A percentile compares a stretch with the other conserved stretches of the same genome.
These are phyloP conservation scores for Platalea minor DNA, from an alignment of 2,797 vertebrate species.

Conservation along the genomic window DNA sequence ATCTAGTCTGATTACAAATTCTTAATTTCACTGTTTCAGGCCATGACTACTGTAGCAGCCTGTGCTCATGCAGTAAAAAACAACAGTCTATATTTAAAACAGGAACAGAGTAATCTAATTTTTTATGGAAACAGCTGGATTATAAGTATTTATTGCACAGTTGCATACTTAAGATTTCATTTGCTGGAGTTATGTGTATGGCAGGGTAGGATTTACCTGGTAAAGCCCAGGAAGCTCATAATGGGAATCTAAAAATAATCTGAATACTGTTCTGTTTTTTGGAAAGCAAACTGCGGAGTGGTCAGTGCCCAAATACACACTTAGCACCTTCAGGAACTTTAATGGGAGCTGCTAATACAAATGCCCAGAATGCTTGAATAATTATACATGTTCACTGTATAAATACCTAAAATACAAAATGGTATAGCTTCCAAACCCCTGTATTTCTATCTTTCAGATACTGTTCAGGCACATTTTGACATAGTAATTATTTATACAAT, in stretches of 20 bases:
- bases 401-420: neutral
- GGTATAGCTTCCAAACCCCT: neutral
- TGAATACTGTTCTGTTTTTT: neutral
- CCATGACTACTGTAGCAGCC: neutral
- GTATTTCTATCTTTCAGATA: neutral
- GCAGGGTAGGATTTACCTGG: neutral
- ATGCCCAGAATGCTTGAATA: neutral
- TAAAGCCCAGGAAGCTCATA: neutral
- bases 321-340: neutral
- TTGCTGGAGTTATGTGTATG: neutral
- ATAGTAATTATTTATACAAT: slow-evolving; percentile 25
- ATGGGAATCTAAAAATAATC: neutral
- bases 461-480: neutral
- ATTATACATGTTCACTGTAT: neutral
- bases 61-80: neutral
- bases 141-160: neutral
- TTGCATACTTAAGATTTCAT: neutral
- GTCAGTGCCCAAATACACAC: neutral
- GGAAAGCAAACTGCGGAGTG: neutral
- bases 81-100: neutral
- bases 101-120: neutral
- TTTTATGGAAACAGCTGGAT: neutral
- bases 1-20: neutral
- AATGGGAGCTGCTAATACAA: neutral
- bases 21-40: neutral